These are phyloP conservation scores for Cataglyphis cursor DNA, from an alignment of 2,888 invertebrate genomes.

Conservation along the genomic window DNA sequence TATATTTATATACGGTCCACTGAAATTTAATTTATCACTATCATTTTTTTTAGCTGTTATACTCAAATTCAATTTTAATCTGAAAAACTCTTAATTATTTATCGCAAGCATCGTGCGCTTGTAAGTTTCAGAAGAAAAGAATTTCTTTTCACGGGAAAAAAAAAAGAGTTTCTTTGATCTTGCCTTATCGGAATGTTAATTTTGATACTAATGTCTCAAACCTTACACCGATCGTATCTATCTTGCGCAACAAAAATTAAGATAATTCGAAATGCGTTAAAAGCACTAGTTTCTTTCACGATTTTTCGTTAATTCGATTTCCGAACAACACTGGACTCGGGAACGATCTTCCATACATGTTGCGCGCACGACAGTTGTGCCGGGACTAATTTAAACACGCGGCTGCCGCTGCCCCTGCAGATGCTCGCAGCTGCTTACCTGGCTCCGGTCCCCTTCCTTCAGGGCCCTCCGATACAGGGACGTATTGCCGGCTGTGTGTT, in stretches of 20 bases:
- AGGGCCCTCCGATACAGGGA: conserved; percentile 63
- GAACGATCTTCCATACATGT: conserved; percentile 76
- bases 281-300: not conserved
- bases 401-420: conserved; percentile 75
- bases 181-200: not conserved
- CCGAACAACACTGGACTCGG: not conserved
- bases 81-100: conserved; percentile 3
- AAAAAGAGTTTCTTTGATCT: not conserved
- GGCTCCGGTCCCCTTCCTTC: conserved; percentile 69
- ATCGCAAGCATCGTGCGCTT: not conserved
- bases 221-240: not conserved
- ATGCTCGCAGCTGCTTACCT: conserved; percentile 84
- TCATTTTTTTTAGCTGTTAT: not conserved
- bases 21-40: conserved; percentile 15
- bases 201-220: not conserved
- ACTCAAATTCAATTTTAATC: not conserved
- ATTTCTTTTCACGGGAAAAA: not conserved
- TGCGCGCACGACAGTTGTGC: conserved; percentile 85
- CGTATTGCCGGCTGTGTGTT: conserved; percentile 44
- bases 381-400: conserved; percentile 85
- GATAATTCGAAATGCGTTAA: not conserved
- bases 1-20: not conserved
- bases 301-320: conserved; percentile 21
- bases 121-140: not conserved
- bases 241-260: not conserved